Evolutionary conservation across 2,797 vertebrate genomes (phyloP).

Genomic region (Dendrocincla tyrannina): DNA sequence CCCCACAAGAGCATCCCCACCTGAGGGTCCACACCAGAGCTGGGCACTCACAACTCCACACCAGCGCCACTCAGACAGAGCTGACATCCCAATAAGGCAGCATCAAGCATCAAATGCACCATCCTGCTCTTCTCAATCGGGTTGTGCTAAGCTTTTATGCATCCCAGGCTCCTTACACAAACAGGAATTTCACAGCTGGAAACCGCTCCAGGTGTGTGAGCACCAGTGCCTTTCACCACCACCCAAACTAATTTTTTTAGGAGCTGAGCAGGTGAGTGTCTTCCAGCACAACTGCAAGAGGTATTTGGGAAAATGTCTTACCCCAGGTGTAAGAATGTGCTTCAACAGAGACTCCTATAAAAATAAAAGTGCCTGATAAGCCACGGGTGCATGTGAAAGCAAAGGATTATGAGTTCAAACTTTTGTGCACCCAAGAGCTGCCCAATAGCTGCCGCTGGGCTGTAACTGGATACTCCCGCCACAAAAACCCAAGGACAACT

Average conservation of each 20-base stretch:
- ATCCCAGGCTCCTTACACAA: not conserved
- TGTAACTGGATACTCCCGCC: constrained; percentile 69
- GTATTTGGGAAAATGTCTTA: not conserved
- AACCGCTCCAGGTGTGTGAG: not conserved
- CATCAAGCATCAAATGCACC: not conserved
- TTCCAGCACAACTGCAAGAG: not conserved
- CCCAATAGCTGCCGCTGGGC: not conserved
- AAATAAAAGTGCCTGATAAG: not conserved
- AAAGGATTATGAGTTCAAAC: constrained; percentile 1
- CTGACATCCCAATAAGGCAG: not conserved
- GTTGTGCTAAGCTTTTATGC: not conserved
- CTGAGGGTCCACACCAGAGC: rapidly evolving
- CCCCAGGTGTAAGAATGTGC: not conserved
- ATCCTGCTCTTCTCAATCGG: not conserved
- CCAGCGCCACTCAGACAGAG: not conserved
- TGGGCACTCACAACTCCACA: not conserved
- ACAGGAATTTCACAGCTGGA: not conserved
- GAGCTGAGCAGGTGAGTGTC: not conserved
- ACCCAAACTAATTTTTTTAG: not conserved
- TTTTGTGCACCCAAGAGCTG: not conserved
- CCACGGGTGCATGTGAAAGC: not conserved
- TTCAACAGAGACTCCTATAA: not conserved
- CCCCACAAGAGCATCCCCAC: not conserved
- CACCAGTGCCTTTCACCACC: not conserved
- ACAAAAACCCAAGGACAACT: constrained; percentile 69